Evolutionary conservation across 2,888 invertebrate species (phyloP).

Genomic region (Oscheius sp.): DNA sequence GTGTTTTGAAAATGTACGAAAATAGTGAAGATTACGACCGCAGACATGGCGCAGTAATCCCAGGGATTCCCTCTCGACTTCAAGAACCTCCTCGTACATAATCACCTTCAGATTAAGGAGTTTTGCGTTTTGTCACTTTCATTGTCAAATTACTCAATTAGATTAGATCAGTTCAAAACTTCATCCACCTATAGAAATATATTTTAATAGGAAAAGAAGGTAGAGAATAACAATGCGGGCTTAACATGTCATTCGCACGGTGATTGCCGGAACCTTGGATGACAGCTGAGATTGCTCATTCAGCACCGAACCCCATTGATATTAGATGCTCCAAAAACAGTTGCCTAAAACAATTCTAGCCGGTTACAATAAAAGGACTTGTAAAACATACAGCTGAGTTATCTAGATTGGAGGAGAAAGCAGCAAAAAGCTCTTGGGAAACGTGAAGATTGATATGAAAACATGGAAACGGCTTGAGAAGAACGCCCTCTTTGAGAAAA

Average conservation of each 20-base stretch:
- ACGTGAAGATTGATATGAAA: too few species aligned
- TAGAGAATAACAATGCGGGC: background rate
- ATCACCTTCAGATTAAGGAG: constrained; percentile 12
- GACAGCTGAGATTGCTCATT: constrained; percentile 28
- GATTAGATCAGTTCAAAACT: constrained; percentile 7
- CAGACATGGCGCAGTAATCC: background rate
- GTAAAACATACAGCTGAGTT: too few species aligned
- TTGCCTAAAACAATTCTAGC: too few species aligned
- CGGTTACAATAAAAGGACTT: too few species aligned
- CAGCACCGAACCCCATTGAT: background rate
- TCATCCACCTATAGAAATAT: background rate
- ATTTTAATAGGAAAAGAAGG: background rate
- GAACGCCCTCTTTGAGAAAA: constrained; percentile 17
- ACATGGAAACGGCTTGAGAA: constrained; percentile 15
- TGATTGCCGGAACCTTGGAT: constrained; percentile 19
- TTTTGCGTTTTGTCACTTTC: too few species aligned
- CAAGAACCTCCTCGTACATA: background rate
- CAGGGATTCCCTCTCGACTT: constrained; percentile 2
- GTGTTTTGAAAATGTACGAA: background rate
- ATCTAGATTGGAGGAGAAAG: too few species aligned
- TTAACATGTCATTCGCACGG: constrained; percentile 23
- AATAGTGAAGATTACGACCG: background rate
- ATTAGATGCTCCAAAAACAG: too few species aligned
- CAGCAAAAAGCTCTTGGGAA: too few species aligned
- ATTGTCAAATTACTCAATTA: constrained; percentile 1